Conservation (phyloP, 2,797 vertebrate species). For the Sebastes goodei region DNA sequence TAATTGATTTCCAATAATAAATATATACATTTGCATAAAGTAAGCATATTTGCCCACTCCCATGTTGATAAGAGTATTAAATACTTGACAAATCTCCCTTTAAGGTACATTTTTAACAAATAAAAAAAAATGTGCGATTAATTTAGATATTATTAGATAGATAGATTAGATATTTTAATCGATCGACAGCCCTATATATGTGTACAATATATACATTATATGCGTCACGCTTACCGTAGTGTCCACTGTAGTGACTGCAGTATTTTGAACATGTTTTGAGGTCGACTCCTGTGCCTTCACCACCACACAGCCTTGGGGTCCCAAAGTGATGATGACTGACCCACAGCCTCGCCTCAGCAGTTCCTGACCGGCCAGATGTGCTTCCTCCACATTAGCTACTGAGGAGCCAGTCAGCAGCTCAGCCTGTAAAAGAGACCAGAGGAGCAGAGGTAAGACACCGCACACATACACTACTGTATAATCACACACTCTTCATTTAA, state of each 20-base stretch:
- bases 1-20: too few relatives aligned
- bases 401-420: conserved; percentile 88
- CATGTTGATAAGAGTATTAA: too few relatives aligned
- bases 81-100: too few relatives aligned
- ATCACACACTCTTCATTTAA: not conserved
- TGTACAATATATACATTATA: too few relatives aligned
- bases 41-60: too few relatives aligned
- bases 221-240: conserved; percentile 88
- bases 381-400: conserved; percentile 83
- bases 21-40: too few relatives aligned
- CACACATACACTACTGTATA: not conserved
- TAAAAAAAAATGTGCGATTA: too few relatives aligned
- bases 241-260: conserved; percentile 87
- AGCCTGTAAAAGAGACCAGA: conserved; percentile 79
- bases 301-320: conserved; percentile 91
- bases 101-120: too few relatives aligned
- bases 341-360: conserved; percentile 88
- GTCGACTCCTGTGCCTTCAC: conserved; percentile 78
- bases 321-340: conserved; percentile 89
- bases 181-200: too few relatives aligned
- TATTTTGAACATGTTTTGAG: conserved; percentile 85
- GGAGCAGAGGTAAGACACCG: not conserved
- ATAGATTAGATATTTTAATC: too few relatives aligned
- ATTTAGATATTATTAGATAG: too few relatives aligned
- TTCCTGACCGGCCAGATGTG: conserved; percentile 78